Percentiles rank a stretch among this genome's conserved stretches.
Evolutionary conservation across 1,140 invertebrate genomes (phyloP).

Genomic region (Melanaphis sacchari): DNA sequence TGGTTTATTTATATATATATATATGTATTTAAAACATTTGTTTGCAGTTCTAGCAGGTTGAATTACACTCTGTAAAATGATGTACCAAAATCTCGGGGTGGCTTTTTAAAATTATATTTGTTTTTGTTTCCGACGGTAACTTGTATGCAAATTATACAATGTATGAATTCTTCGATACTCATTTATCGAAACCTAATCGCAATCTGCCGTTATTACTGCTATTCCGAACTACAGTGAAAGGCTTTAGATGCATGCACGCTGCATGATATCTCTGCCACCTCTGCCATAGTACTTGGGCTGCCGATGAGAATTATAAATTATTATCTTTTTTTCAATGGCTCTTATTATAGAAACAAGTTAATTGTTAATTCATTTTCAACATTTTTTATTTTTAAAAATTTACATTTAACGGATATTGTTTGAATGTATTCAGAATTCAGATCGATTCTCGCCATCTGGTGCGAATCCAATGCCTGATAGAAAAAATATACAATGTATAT

Average conservation of each 20-base stretch:
- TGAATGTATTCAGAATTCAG: neutral
- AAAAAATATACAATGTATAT: neutral
- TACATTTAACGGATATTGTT: neutral
- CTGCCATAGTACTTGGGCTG: no score
- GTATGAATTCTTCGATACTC: neutral
- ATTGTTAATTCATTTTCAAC: neutral
- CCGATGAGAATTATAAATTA: conserved; percentile 1
- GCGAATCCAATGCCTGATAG: neutral
- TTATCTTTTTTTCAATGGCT: neutral
- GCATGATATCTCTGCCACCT: neutral
- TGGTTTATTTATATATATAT: neutral
- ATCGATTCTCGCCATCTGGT: neutral
- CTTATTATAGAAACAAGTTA: neutral
- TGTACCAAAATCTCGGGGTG: neutral
- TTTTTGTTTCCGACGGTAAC: neutral
- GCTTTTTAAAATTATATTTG: neutral
- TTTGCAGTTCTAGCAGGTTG: neutral
- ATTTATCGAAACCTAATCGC: neutral
- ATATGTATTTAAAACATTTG: neutral
- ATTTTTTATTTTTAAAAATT: neutral
- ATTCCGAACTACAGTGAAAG: conserved; percentile 14
- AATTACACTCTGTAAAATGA: neutral
- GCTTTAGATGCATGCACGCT: neutral
- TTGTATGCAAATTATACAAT: neutral
- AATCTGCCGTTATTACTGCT: neutral